Conservation (phyloP, 2,888 invertebrate species). For the Andrena trimmerana region DNA sequence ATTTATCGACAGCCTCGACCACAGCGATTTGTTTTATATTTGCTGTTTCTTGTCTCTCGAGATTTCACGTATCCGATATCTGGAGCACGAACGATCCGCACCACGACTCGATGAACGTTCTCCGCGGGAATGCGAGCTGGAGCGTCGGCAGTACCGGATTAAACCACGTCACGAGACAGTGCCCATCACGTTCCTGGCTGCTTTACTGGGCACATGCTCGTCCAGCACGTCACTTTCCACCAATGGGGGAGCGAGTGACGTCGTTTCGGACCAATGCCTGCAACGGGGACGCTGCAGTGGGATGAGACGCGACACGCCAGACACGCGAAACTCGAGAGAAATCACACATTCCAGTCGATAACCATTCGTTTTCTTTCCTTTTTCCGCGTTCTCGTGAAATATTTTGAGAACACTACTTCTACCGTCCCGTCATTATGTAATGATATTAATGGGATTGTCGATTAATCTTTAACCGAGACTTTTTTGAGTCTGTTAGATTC, state of each 20-base stretch:
- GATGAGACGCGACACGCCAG: slow-evolving; percentile 55
- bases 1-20: background rate
- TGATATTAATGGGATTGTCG: too few relatives aligned
- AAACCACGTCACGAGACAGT: slow-evolving; percentile 69
- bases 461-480: background rate
- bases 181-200: slow-evolving; percentile 14
- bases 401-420: too few relatives aligned
- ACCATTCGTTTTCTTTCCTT: slow-evolving; percentile 3
- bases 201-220: background rate
- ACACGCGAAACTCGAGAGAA: slow-evolving; percentile 26
- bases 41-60: background rate
- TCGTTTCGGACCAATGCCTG: slow-evolving; percentile 69
- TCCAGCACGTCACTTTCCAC: slow-evolving; percentile 63
- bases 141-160: slow-evolving; percentile 57
- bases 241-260: slow-evolving; percentile 66
- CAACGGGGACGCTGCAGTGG: slow-evolving; percentile 1
- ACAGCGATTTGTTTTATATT: background rate
- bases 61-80: background rate
- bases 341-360: slow-evolving; percentile 39
- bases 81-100: slow-evolving; percentile 1
- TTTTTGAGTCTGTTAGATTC: background rate
- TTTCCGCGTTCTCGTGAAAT: background rate
- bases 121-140: slow-evolving; percentile 65
- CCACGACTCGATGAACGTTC: slow-evolving; percentile 36
- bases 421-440: too few relatives aligned